phyloP scores from a whole-genome alignment of 53 echinoderm and acorn worm species.

The Stichopus horrens region DNA sequence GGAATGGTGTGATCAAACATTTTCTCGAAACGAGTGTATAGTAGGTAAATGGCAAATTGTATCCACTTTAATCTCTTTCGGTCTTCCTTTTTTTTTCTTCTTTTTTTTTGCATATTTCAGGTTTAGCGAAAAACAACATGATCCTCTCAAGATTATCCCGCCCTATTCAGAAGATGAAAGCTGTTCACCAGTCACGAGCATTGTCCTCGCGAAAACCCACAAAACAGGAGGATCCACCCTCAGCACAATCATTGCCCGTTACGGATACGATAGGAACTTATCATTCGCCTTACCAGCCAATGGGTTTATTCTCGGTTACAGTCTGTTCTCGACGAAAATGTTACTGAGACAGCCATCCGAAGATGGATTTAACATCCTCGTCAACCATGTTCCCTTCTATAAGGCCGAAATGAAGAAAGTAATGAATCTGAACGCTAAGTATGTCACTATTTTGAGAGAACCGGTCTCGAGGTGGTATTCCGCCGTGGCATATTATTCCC shows the following conservation, averaged over 20 bases:
- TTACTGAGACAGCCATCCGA: neutral
- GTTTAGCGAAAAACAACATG: too few relatives aligned
- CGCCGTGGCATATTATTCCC: neutral
- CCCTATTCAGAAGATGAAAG: too few relatives aligned
- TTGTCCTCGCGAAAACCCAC: slow-evolving; percentile 20
- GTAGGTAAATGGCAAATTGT: too few relatives aligned
- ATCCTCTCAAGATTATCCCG: too few relatives aligned
- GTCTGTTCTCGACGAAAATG: neutral
- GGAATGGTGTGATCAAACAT: too few relatives aligned
- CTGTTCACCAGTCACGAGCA: neutral
- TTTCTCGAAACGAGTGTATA: too few relatives aligned
- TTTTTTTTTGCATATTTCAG: too few relatives aligned
- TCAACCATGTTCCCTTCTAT: slow-evolving; percentile 21
- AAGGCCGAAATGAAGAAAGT: neutral
- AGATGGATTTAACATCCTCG: slow-evolving; percentile 4
- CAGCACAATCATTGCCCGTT: slow-evolving; percentile 8
- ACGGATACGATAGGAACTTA: slow-evolving; percentile 17
- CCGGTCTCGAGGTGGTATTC: slow-evolving; percentile 25
- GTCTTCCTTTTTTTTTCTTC: too few relatives aligned
- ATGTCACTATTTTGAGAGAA: slow-evolving; percentile 17
- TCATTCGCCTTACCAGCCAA: neutral
- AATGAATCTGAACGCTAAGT: slow-evolving; percentile 14
- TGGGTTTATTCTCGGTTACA: neutral
- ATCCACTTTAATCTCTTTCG: too few relatives aligned
- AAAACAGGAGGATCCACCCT: slow-evolving; percentile 7